These are phyloP conservation scores for Apodemia duryi DNA, from an alignment of 2,888 invertebrate genomes.

Conservation along the genomic window DNA sequence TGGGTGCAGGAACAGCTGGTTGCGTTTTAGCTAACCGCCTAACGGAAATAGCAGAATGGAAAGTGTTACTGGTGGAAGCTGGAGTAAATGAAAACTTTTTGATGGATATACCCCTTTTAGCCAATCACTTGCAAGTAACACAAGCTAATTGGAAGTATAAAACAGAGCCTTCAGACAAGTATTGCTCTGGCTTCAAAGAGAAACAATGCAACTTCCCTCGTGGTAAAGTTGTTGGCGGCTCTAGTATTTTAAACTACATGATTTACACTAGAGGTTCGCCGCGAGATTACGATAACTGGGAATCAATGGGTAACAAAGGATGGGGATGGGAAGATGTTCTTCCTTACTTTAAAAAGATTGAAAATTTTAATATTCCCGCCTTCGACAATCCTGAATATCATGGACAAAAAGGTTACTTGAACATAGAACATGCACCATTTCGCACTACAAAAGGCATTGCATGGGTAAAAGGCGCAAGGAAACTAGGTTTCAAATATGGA, in stretches of 20 bases:
- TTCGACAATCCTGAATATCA: slow-evolving; percentile 75
- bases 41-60: slow-evolving; percentile 84
- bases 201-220: slow-evolving; percentile 88
- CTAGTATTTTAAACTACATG: slow-evolving; percentile 90
- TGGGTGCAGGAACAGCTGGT: slow-evolving; percentile 90
- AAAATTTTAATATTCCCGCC: slow-evolving; percentile 82
- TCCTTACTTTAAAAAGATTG: slow-evolving; percentile 88
- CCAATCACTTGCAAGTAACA: slow-evolving; percentile 85
- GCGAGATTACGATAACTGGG: slow-evolving; percentile 88
- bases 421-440: slow-evolving; percentile 75
- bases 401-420: slow-evolving; percentile 76
- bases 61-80: slow-evolving; percentile 85
- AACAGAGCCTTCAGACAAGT: slow-evolving; percentile 85
- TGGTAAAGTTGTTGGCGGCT: slow-evolving; percentile 91
- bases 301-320: slow-evolving; percentile 82
- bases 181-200: slow-evolving; percentile 87
- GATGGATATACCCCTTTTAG: slow-evolving; percentile 88
- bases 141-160: slow-evolving; percentile 90
- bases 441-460: slow-evolving; percentile 71
- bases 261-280: slow-evolving; percentile 86
- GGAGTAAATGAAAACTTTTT: slow-evolving; percentile 84
- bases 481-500: slow-evolving; percentile 78
- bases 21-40: slow-evolving; percentile 87
- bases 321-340: slow-evolving; percentile 87
- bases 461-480: slow-evolving; percentile 81